Evolutionary conservation across 1,140 invertebrate genomes (phyloP).

Genomic region (Drosophila fuyamai): DNA sequence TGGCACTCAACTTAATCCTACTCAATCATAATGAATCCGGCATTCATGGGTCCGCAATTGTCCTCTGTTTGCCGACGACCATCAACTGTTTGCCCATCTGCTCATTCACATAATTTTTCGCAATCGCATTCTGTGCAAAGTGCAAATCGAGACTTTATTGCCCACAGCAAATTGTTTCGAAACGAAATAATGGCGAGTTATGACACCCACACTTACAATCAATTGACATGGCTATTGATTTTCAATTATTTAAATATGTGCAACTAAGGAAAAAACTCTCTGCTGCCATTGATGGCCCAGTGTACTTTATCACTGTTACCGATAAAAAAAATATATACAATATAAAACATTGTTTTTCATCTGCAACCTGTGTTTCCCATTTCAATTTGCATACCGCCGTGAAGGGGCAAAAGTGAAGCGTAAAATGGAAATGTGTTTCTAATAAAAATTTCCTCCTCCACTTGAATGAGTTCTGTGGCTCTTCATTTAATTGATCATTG

Average conservation of each 20-base stretch:
- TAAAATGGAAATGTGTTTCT: slow-evolving; percentile 18
- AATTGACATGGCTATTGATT: slow-evolving; percentile 22
- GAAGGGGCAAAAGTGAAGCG: slow-evolving; percentile 4
- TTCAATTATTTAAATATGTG: slow-evolving; percentile 38
- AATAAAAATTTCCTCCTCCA: background rate
- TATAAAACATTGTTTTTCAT: slow-evolving; percentile 23
- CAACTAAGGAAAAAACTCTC: background rate
- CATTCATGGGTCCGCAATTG: background rate
- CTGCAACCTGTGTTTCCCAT: background rate
- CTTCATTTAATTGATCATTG: slow-evolving; percentile 10
- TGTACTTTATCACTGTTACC: background rate
- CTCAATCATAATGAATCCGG: background rate
- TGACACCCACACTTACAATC: background rate
- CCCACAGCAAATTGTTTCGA: background rate
- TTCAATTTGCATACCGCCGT: slow-evolving; percentile 17
- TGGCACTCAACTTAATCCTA: background rate
- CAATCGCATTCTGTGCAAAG: background rate
- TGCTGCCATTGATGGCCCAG: background rate
- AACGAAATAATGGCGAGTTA: slow-evolving; percentile 5
- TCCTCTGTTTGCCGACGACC: background rate
- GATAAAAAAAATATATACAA: background rate
- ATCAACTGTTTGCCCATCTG: too few species aligned
- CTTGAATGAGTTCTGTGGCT: too few species aligned
- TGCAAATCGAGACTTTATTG: background rate
- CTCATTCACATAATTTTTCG: too few species aligned